Evolutionary conservation across 2,797 vertebrate species (phyloP).

Genomic region (Lagodon rhomboides): DNA sequence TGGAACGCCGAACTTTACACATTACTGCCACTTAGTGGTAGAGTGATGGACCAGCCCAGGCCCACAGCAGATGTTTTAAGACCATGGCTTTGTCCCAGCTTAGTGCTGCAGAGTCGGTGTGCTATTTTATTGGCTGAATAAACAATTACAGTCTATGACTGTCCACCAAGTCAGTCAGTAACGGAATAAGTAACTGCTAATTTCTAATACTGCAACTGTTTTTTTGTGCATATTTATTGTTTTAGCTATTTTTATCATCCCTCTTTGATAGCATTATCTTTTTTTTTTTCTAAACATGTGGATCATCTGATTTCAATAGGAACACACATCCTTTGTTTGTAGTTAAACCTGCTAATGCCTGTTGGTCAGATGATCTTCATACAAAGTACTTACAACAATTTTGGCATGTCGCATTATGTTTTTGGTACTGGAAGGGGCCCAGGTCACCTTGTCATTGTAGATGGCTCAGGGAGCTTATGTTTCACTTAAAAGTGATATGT

Average conservation of each 20-base stretch:
- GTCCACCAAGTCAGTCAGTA: not conserved
- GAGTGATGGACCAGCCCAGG: not conserved
- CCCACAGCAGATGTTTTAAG: not conserved
- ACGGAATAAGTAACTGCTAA: not conserved
- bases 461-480: not conserved
- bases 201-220: not conserved
- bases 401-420: not conserved
- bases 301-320: not conserved
- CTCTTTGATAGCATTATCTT: not conserved
- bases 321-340: not conserved
- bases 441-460: not conserved
- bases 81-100: not conserved
- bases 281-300: not conserved
- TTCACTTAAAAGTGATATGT: not conserved
- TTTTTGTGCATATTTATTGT: not conserved
- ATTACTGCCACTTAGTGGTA: slow-evolving; percentile 48
- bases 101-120: not conserved
- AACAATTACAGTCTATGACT: not conserved
- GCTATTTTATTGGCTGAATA: not conserved
- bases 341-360: not conserved
- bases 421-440: not conserved
- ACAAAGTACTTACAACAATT: not conserved
- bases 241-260: not conserved
- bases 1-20: not conserved
- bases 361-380: slow-evolving; percentile 4